Evolutionary conservation across 2,888 invertebrate species (phyloP).

Genomic region (Troides oblongomaculatus): DNA sequence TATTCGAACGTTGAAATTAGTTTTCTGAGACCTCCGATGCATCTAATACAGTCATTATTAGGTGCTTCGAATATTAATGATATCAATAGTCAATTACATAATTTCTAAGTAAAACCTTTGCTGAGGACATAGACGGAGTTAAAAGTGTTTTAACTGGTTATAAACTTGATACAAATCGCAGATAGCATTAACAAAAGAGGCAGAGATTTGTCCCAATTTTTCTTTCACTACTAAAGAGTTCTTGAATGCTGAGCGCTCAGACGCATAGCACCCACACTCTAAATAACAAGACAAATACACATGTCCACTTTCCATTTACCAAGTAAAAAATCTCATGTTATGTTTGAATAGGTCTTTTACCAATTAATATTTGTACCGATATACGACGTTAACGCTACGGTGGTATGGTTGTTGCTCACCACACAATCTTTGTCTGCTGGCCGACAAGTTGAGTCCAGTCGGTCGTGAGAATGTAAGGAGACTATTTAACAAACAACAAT

Average conservation of each 20-base stretch:
- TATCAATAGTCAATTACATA: neutral
- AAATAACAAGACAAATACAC: slow-evolving; percentile 76
- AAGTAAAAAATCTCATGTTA: slow-evolving; percentile 75
- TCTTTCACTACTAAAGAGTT: slow-evolving; percentile 54
- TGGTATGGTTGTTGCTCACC: slow-evolving; percentile 60
- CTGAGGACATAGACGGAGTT: neutral
- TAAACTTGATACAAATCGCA: slow-evolving; percentile 4
- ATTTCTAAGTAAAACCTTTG: neutral
- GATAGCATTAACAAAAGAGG: slow-evolving; percentile 22
- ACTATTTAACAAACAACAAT: slow-evolving; percentile 52
- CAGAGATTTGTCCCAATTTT: slow-evolving; percentile 24
- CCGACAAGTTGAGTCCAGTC: slow-evolving; percentile 49
- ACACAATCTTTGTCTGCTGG: slow-evolving; percentile 56
- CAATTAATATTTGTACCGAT: slow-evolving; percentile 79
- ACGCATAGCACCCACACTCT: slow-evolving; percentile 75
- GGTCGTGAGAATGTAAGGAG: slow-evolving; percentile 58
- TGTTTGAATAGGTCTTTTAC: slow-evolving; percentile 79
- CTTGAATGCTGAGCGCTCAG: slow-evolving; percentile 54
- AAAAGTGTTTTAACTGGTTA: neutral
- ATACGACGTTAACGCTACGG: slow-evolving; percentile 53
- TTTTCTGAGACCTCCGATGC: slow-evolving; percentile 18
- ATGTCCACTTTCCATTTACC: slow-evolving; percentile 78
- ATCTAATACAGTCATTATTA: slow-evolving; percentile 1
- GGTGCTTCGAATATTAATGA: no score
- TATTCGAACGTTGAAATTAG: slow-evolving; percentile 26